These are phyloP conservation scores for Calliopum simillimum DNA, from an alignment of 2,888 invertebrate species.

Conservation along the genomic window DNA sequence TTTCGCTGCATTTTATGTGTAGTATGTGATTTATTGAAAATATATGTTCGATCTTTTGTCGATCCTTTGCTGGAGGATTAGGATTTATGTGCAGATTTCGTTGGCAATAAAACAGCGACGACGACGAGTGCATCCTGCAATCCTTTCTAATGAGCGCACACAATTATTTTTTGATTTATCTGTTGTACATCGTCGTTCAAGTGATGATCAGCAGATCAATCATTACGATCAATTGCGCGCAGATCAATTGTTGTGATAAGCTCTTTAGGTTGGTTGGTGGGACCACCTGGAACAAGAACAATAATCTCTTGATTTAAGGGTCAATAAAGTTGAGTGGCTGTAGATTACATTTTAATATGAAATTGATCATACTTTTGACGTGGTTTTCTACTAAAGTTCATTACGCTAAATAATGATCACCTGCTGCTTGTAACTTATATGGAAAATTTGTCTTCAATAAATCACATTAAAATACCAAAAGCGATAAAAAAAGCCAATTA, in stretches of 20 bases:
- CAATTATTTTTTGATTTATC: not conserved
- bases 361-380: conserved; percentile 25
- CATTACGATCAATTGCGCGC: conserved; percentile 12
- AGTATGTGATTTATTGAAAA: conserved; percentile 23
- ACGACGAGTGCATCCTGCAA: too few relatives aligned
- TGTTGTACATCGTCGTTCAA: not conserved
- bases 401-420: conserved; percentile 33
- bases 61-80: conserved; percentile 11
- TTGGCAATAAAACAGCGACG: too few relatives aligned
- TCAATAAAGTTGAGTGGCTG: not conserved
- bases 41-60: not conserved
- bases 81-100: conserved; percentile 18
- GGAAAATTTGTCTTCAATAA: not conserved
- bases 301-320: not conserved
- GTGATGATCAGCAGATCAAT: conserved; percentile 5
- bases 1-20: conserved; percentile 2
- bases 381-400: conserved; percentile 11
- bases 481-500: conserved; percentile 10
- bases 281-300: conserved; percentile 12
- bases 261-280: too few relatives aligned
- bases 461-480: conserved; percentile 29
- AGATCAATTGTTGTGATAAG: not conserved
- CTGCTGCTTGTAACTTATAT: not conserved
- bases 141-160: conserved; percentile 15
- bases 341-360: not conserved